Conservation (phyloP, 2,797 vertebrate species). For the Squalus acanthias region DNA sequence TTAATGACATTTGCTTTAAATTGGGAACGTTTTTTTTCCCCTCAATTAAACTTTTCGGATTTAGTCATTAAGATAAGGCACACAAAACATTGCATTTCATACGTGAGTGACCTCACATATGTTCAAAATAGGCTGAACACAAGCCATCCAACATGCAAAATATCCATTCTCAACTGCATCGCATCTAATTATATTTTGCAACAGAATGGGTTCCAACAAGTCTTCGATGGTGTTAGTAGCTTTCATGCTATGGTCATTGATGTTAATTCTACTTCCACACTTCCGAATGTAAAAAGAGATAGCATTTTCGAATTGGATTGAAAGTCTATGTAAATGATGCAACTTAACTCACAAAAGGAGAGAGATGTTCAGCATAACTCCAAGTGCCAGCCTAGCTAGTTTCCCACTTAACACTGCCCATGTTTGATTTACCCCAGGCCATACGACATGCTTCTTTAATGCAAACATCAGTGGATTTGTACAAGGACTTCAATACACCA, state of each 20-base stretch:
- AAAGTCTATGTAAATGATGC: background rate
- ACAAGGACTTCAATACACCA: background rate
- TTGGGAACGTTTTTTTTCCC: background rate
- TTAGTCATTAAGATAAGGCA: too few species aligned
- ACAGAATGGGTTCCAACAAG: slow-evolving; percentile 13
- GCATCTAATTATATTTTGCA: background rate
- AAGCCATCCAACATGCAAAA: background rate
- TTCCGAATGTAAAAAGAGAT: background rate
- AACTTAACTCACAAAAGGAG: background rate
- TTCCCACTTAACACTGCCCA: too few species aligned
- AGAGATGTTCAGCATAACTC: background rate
- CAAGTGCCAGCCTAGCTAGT: background rate
- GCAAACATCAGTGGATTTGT: background rate
- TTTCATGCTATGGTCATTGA: background rate
- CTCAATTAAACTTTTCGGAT: background rate
- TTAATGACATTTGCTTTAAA: background rate
- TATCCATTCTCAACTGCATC: background rate
- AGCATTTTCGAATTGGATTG: background rate
- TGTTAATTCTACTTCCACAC: background rate
- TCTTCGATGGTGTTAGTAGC: background rate
- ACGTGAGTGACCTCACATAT: background rate
- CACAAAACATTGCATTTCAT: background rate
- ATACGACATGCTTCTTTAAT: background rate
- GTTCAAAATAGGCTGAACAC: background rate
- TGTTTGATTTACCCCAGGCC: background rate